Conservation (phyloP, 2,113 vertebrate genomes). For the Athene noctua region DNA sequence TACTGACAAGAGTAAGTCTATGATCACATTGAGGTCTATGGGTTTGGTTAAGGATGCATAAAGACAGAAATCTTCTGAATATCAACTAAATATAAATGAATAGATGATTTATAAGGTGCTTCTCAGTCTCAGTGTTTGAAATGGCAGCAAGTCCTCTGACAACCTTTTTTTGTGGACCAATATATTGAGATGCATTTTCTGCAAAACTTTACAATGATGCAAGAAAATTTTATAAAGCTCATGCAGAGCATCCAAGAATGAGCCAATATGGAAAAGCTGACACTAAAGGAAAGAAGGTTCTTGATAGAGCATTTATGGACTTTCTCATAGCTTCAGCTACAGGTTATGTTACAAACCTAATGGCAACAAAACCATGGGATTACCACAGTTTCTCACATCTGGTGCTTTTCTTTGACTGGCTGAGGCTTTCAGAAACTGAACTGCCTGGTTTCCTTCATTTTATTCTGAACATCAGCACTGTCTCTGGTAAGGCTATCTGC, state of each 20-base stretch:
- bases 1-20: conserved; percentile 88
- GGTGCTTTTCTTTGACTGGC: not conserved
- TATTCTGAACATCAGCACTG: not conserved
- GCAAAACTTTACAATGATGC: not conserved
- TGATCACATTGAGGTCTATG: not conserved
- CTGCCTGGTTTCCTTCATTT: not conserved
- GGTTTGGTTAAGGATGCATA: conserved; percentile 5
- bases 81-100: conserved; percentile 35
- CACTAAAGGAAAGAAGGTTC: not conserved
- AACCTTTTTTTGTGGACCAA: not conserved
- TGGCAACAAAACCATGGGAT: not conserved
- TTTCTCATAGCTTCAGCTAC: not conserved
- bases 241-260: not conserved
- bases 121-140: not conserved
- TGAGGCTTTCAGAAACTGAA: not conserved
- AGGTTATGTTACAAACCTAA: not conserved
- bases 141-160: not conserved
- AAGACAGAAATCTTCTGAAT: not conserved
- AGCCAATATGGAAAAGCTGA: not conserved
- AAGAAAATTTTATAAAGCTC: not conserved
- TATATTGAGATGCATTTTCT: not conserved
- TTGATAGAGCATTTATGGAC: not conserved
- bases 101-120: conserved; percentile 29
- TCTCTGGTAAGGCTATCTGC: not conserved
- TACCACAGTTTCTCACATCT: not conserved